These are phyloP conservation scores for Netelia inedita DNA, from an alignment of 2,888 invertebrate genomes.

Conservation along the genomic window DNA sequence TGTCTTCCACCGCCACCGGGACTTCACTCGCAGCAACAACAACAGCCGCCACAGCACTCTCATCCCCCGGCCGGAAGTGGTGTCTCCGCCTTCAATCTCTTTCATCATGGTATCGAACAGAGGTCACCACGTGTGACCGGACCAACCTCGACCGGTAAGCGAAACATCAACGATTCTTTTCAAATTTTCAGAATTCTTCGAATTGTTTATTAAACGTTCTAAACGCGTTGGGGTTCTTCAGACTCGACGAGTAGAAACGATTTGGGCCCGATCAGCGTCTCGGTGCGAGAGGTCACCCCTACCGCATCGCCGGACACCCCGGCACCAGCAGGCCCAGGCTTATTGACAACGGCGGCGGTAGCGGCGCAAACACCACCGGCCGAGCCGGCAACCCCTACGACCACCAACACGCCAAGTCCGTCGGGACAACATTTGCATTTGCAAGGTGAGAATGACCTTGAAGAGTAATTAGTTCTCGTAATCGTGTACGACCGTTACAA, in stretches of 20 bases:
- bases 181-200: too few relatives aligned
- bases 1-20: constrained; percentile 84
- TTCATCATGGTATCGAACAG: constrained; percentile 83
- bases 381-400: constrained; percentile 78
- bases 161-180: neutral
- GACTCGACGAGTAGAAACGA: constrained; percentile 81
- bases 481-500: neutral
- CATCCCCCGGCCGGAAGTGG: constrained; percentile 59
- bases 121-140: constrained; percentile 82
- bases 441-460: constrained; percentile 77
- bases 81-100: constrained; percentile 84
- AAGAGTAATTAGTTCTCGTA: neutral
- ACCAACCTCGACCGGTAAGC: constrained; percentile 76
- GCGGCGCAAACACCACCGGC: constrained; percentile 81
- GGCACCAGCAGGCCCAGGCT: constrained; percentile 78
- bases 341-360: constrained; percentile 82
- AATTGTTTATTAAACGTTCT: too few relatives aligned
- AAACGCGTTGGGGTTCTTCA: constrained; percentile 41
- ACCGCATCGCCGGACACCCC: constrained; percentile 79
- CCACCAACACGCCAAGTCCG: constrained; percentile 77
- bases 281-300: constrained; percentile 81
- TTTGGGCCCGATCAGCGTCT: constrained; percentile 82
- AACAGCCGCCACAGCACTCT: constrained; percentile 65
- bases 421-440: constrained; percentile 83
- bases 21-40: constrained; percentile 81